A percentile compares a stretch with the other conserved stretches of the same genome.
Evolutionary conservation across 2,888 invertebrate genomes (phyloP).

Genomic region (Melieria picta): DNA sequence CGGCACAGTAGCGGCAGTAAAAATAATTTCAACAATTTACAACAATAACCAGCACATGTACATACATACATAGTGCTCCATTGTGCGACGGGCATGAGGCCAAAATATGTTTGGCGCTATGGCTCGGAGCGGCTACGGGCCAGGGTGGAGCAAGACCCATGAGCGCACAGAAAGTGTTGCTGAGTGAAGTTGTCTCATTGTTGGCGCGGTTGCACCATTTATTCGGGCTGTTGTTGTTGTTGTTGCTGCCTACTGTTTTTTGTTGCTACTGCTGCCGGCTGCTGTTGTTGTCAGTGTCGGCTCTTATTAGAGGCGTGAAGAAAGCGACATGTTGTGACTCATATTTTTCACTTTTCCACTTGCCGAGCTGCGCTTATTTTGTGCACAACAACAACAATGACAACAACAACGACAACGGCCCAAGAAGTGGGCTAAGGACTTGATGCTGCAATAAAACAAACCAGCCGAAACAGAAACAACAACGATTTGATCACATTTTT

Average conservation of each 20-base stretch:
- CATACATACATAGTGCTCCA: no score
- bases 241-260: not conserved
- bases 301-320: not conserved
- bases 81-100: no score
- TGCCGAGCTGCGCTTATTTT: not conserved
- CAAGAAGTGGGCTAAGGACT: not conserved
- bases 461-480: not conserved
- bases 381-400: not conserved
- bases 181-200: no score
- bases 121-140: no score
- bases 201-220: no score
- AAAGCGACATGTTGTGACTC: not conserved
- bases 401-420: no score
- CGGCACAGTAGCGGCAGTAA: no score
- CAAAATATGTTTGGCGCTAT: no score
- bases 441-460: not conserved
- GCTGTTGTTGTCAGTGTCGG: not conserved
- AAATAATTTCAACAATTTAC: conserved; percentile 16
- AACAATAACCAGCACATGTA: conserved; percentile 10
- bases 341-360: not conserved
- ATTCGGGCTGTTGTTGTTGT: not conserved
- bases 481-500: not conserved
- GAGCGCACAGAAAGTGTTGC: no score
- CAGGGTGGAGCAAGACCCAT: no score
- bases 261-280: no score